These are phyloP conservation scores for Lanius ludovicianus DNA, from an alignment of 2,113 vertebrate species.

Conservation along the genomic window DNA sequence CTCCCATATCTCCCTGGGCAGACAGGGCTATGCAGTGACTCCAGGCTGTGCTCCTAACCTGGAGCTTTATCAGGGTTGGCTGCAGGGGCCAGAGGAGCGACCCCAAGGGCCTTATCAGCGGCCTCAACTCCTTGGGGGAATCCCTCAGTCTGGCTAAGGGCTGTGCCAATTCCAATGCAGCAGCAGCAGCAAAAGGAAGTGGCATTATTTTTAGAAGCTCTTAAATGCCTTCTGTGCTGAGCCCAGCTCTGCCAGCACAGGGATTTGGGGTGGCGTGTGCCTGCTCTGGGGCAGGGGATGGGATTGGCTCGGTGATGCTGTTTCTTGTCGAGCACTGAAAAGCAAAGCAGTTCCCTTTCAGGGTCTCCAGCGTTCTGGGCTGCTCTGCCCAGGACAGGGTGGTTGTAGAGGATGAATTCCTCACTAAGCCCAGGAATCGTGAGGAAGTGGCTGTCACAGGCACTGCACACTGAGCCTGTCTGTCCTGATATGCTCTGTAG, in stretches of 20 bases:
- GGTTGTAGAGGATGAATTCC: neutral
- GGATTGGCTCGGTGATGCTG: neutral
- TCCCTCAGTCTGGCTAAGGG: neutral
- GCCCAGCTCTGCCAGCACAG: neutral
- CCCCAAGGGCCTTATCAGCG: neutral
- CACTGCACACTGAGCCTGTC: neutral
- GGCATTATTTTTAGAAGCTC: neutral
- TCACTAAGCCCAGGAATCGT: accelerated
- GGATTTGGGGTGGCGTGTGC: neutral
- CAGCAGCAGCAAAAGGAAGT: neutral
- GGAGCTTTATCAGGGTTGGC: accelerated
- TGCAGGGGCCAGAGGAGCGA: accelerated
- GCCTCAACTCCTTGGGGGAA: neutral
- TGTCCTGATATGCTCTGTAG: neutral
- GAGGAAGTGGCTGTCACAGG: neutral
- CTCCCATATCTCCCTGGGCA: neutral
- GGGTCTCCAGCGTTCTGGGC: accelerated
- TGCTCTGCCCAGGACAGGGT: neutral
- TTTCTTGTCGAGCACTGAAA: neutral
- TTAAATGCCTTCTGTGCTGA: neutral
- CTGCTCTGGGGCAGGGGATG: accelerated
- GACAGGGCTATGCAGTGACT: neutral
- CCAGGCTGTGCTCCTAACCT: neutral
- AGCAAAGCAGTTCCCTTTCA: neutral
- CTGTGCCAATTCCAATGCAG: neutral